phyloP scores from a whole-genome alignment of 2,888 invertebrate species.

The Bellardia bayeri region DNA sequence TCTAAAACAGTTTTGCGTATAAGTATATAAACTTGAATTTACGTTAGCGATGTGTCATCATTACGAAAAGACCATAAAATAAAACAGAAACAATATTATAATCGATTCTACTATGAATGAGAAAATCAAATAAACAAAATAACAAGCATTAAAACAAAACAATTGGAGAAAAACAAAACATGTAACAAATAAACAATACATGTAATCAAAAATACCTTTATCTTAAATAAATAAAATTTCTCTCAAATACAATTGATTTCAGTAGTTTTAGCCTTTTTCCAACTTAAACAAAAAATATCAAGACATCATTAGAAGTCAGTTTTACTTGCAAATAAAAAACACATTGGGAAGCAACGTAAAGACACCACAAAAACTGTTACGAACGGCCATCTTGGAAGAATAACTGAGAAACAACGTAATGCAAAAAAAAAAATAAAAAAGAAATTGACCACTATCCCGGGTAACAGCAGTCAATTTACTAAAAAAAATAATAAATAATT shows the following conservation, averaged over 20 bases:
- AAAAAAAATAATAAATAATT: background rate
- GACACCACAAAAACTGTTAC: constrained; percentile 81
- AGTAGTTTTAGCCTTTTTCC: background rate
- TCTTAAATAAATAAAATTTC: background rate
- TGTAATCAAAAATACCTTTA: background rate
- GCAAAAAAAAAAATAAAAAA: constrained; percentile 65
- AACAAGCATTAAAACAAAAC: constrained; percentile 31
- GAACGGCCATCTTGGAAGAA: constrained; percentile 83
- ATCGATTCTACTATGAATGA: constrained; percentile 60
- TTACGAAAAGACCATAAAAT: constrained; percentile 40
- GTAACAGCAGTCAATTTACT: constrained; percentile 60
- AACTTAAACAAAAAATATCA: constrained; percentile 5
- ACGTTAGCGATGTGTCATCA: constrained; percentile 72
- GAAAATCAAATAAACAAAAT: constrained; percentile 53
- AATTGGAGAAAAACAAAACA: constrained; percentile 1
- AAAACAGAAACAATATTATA: constrained; percentile 49
- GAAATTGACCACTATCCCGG: constrained; percentile 60
- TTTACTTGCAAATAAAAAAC: constrained; percentile 59
- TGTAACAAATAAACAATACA: constrained; percentile 9
- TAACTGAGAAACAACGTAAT: constrained; percentile 67
- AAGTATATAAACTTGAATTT: constrained; percentile 57
- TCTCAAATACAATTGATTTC: background rate
- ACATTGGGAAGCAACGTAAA: constrained; percentile 66
- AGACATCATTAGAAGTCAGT: constrained; percentile 28
- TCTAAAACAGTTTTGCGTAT: background rate